Evolutionary conservation across 1,140 invertebrate species (phyloP).

Genomic region (Globodera ellingtonae): DNA sequence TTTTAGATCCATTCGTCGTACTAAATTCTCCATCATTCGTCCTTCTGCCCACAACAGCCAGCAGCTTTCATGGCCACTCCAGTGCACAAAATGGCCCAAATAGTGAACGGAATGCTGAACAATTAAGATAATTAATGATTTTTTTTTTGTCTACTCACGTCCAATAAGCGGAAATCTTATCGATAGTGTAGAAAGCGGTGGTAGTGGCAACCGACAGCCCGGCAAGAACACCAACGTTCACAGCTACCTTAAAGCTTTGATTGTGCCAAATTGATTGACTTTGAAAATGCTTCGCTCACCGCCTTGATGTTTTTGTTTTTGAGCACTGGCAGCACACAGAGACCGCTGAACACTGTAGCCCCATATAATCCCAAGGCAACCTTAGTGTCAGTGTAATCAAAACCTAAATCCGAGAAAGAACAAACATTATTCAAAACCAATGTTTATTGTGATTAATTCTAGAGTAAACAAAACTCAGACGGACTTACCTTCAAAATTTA

Average conservation of each 20-base stretch:
- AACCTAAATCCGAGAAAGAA: conserved; percentile 33
- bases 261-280: not conserved
- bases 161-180: conserved; percentile 57
- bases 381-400: conserved; percentile 64
- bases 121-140: not conserved
- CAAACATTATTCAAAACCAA: not conserved
- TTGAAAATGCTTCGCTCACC: conserved; percentile 24
- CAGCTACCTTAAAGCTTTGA: conserved; percentile 46
- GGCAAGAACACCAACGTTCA: conserved; percentile 48
- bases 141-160: conserved; percentile 35
- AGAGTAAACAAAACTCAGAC: too few species aligned
- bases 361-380: conserved; percentile 60
- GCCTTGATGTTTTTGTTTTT: conserved; percentile 54
- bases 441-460: too few species aligned
- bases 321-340: conserved; percentile 49
- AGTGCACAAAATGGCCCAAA: not conserved
- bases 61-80: not conserved
- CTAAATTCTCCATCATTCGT: not conserved
- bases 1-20: not conserved
- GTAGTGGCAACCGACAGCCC: conserved; percentile 51
- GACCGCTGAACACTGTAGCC: conserved; percentile 43
- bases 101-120: conserved; percentile 24
- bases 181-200: conserved; percentile 60
- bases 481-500: too few species aligned
- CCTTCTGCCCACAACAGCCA: not conserved